These are phyloP conservation scores for Marasmarcha lunaedactyla DNA, from an alignment of 2,888 invertebrate genomes.

Conservation along the genomic window DNA sequence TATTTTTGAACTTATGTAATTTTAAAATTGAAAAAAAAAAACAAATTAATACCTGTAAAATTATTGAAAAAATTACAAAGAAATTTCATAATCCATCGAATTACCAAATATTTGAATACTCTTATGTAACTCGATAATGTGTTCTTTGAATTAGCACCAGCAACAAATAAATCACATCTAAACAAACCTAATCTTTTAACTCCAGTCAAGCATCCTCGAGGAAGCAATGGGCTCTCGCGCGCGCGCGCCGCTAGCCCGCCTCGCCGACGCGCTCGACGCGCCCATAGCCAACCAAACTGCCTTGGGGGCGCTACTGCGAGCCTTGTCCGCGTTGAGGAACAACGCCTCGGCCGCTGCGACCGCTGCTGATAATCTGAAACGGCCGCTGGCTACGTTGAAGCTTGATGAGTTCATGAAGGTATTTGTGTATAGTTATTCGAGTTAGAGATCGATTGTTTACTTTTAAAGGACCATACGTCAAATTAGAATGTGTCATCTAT, in stretches of 20 bases:
- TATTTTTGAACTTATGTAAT: no score
- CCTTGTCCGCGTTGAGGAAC: conserved; percentile 76
- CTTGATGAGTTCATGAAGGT: conserved; percentile 70
- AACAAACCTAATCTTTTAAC: conserved; percentile 3
- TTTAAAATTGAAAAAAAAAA: no score
- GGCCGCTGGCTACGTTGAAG: conserved; percentile 78
- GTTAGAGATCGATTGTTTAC: no score
- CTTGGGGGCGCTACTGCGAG: conserved; percentile 76
- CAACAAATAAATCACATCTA: no score
- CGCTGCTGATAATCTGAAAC: conserved; percentile 81
- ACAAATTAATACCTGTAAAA: no score
- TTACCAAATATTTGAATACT: no score
- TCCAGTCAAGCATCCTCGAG: conserved; percentile 81
- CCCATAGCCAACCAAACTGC: conserved; percentile 84
- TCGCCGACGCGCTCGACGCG: conserved; percentile 82
- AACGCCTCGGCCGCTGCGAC: conserved; percentile 82
- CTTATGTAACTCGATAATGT: no score
- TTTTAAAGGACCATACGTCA: no score
- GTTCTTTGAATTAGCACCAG: no score
- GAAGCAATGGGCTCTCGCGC: conserved; percentile 78
- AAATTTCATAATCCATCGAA: no score
- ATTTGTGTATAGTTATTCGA: conserved; percentile 2
- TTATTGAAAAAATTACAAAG: no score
- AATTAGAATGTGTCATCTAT: no score
- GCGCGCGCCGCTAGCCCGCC: conserved; percentile 76